Base-by-base conservation (phyloP, 2,888 invertebrate species). In the Eupithecia dodoneata region DNA sequence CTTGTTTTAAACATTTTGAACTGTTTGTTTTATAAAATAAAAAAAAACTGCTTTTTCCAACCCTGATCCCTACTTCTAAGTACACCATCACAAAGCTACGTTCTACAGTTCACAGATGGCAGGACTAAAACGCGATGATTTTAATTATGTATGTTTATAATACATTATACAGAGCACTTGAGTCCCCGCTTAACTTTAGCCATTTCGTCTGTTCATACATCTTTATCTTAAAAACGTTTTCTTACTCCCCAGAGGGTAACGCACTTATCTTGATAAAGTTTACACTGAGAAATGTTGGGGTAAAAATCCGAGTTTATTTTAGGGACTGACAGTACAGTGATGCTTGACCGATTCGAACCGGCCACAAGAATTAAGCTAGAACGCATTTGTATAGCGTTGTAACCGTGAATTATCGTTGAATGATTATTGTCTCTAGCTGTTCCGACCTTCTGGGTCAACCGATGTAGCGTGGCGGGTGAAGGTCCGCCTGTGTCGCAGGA, bases 231-330 rank as follows among this genome's bases (percentile, higher is more conserved):
- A 75, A 71, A 75, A 72, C 74, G 66, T 75, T 71, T 74, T 73
- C 45, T 18, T 42, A 45, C 73, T 30, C 76, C 79, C 76, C 71
- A 45, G 75, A 70, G 79, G 73, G 69, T 67, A 71, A 52, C 73
- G 44, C 76, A 76, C 79, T 80, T 77, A 77, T 79, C 79, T 77
- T 77, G 79, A 79, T 81, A 76, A 76, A 79, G 69, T 77, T 77
- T 59, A 71, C 63, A 71, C 72, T 70, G 47, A 59, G 76, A 76
- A 72, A 55, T 69, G 49, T 49, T 55, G n/a, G 30, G 18, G 55
- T 66, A 72, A 76, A 73, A 78, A 63, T 15, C 6, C 44, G 30
- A 73, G 69, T 72, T 72, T 73, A 70, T 55, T 74, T n/a, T 47
- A 47, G 41, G 74, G 30, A 30, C 49, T 70, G 18, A 45, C 69